Percentiles rank a stretch among this genome's conserved stretches.
These are phyloP conservation scores for Neoaliturus tenellus DNA, from an alignment of 2,888 invertebrate genomes.

Conservation along the genomic window DNA sequence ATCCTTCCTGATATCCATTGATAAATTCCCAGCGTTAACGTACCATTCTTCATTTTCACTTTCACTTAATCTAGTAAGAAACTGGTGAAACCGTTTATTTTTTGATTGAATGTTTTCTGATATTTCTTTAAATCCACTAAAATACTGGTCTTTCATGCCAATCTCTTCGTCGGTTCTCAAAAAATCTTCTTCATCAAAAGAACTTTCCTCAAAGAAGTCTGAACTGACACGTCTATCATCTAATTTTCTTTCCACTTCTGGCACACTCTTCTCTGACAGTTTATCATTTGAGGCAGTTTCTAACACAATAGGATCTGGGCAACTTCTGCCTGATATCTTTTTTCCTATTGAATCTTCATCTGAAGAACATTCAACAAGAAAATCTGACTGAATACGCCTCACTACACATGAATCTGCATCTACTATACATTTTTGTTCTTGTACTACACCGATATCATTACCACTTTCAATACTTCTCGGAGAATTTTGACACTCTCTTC, in stretches of 20 bases:
- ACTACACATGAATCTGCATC: not conserved
- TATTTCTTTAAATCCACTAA: slow-evolving; percentile 34
- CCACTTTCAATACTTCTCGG: not conserved
- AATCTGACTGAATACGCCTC: not conserved
- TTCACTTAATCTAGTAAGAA: slow-evolving; percentile 28
- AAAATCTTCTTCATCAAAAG: slow-evolving; percentile 15
- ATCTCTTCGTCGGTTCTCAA: slow-evolving; percentile 13
- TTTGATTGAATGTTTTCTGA: not conserved
- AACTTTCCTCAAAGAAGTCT: not conserved
- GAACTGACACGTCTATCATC: not conserved
- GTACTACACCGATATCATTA: not conserved
- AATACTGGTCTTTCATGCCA: slow-evolving; percentile 13
- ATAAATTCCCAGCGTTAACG: slow-evolving; percentile 22
- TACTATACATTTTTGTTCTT: not conserved
- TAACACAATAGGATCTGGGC: not conserved
- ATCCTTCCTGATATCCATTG: slow-evolving; percentile 25
- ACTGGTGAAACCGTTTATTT: slow-evolving; percentile 19
- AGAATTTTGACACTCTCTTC: not conserved
- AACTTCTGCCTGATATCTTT: not conserved
- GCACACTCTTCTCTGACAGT: not conserved
- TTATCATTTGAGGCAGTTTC: not conserved
- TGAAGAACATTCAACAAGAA: not conserved
- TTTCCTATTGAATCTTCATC: not conserved
- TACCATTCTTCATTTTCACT: slow-evolving; percentile 47
- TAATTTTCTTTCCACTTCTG: not conserved